Conservation (phyloP, 1,140 invertebrate genomes). For the Halictus rubicundus region DNA sequence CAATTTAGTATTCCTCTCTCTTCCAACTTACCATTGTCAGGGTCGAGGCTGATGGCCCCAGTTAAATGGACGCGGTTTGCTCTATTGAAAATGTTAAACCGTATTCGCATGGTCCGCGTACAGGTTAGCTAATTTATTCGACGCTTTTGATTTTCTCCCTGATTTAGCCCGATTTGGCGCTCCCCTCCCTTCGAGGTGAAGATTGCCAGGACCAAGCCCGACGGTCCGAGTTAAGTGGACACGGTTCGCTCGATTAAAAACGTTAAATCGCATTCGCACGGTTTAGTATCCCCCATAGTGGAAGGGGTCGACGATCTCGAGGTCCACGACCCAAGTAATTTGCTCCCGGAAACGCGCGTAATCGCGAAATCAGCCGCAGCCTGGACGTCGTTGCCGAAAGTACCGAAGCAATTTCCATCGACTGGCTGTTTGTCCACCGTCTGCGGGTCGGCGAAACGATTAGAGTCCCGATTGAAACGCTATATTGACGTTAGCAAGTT, state of each 20-base stretch:
- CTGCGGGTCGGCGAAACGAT: background rate
- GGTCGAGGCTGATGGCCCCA: no score
- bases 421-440: constrained; percentile 4
- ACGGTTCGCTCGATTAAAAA: background rate
- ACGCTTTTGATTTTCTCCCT: no score
- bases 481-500: constrained; percentile 13
- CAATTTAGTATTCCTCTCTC: no score
- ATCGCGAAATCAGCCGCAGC: constrained; percentile 27
- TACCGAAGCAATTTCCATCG: constrained; percentile 29
- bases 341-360: constrained; percentile 20
- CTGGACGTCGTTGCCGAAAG: constrained; percentile 19
- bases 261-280: background rate
- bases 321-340: constrained; percentile 4
- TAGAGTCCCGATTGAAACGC: constrained; percentile 12
- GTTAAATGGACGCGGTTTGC: no score
- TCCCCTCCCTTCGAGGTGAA: no score
- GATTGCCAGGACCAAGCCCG: no score
- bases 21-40: no score
- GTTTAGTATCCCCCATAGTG: background rate
- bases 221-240: background rate
- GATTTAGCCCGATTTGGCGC: no score
- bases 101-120: no score
- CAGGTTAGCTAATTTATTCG: no score
- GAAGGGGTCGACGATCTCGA: background rate
- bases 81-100: no score